Evolutionary conservation across 2,888 invertebrate species (phyloP).

Genomic region (Chouioia cunea): DNA sequence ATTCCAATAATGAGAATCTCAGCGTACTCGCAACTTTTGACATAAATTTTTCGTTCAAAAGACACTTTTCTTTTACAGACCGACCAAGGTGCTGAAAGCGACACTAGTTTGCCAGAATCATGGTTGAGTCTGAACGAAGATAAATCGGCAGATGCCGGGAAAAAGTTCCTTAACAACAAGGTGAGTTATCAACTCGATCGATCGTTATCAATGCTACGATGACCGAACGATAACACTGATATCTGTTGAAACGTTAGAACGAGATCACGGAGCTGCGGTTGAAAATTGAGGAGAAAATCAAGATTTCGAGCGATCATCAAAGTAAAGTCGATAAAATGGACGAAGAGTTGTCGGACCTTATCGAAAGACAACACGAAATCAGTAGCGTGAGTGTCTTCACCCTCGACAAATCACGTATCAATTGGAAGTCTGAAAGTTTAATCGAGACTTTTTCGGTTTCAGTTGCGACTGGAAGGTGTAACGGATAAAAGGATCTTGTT

Average conservation of each 20-base stretch:
- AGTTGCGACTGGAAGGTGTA: conserved; percentile 59
- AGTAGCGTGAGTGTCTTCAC: conserved; percentile 54
- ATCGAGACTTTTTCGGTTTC: conserved; percentile 20
- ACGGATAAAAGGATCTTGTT: conserved; percentile 67
- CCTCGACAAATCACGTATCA: neutral
- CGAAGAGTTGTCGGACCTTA: conserved; percentile 77
- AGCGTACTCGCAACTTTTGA: neutral
- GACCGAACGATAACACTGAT: neutral
- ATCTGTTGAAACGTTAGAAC: conserved; percentile 66
- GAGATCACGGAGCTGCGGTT: conserved; percentile 79
- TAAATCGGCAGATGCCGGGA: conserved; percentile 75
- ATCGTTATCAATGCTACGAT: no score
- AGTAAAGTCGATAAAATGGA: conserved; percentile 79
- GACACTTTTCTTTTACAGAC: conserved; percentile 62
- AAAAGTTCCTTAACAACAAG: conserved; percentile 79
- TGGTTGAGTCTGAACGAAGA: conserved; percentile 71
- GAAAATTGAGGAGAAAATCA: conserved; percentile 76
- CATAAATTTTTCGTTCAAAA: no score
- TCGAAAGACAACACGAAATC: conserved; percentile 73
- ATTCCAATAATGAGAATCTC: no score
- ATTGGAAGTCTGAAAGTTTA: neutral
- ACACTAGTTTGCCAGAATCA: conserved; percentile 63
- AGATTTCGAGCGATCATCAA: conserved; percentile 74
- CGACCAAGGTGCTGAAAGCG: conserved; percentile 62
- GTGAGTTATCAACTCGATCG: conserved; percentile 70